Conservation (phyloP, 1,140 invertebrate genomes). For the Drosophila athabasca region DNA sequence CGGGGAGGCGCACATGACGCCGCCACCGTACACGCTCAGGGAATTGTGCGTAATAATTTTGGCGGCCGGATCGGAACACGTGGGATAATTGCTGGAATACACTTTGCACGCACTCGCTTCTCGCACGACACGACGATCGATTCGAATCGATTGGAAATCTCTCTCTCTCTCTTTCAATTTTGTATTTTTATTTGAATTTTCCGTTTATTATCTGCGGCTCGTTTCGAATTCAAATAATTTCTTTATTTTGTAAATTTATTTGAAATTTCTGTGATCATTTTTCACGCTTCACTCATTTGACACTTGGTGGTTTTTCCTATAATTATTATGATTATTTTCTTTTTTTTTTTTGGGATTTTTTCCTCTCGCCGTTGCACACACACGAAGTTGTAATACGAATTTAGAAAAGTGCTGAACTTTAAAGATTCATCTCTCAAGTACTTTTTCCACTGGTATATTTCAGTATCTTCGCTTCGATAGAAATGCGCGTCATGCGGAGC, state of each 20-base stretch:
- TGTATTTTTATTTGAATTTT: constrained; percentile 4
- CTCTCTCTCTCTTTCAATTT: background rate
- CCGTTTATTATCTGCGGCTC: background rate
- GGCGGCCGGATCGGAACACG: constrained; percentile 82
- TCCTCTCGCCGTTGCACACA: constrained; percentile 24
- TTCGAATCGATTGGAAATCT: constrained; percentile 11
- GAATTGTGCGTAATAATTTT: constrained; percentile 84
- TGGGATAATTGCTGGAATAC: constrained; percentile 76
- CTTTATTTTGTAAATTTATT: constrained; percentile 16
- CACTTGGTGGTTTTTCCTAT: background rate
- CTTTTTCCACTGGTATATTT: constrained; percentile 32
- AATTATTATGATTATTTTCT: too few species aligned
- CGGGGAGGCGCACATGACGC: constrained; percentile 84
- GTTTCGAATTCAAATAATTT: background rate
- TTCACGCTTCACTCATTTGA: constrained; percentile 17
- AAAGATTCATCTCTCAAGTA: constrained; percentile 32
- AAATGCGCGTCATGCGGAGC: constrained; percentile 82
- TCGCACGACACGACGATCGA: constrained; percentile 36
- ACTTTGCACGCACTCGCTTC: constrained; percentile 60
- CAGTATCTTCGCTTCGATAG: constrained; percentile 54
- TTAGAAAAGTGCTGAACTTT: constrained; percentile 18
- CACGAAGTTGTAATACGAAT: constrained; percentile 5
- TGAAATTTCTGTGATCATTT: constrained; percentile 32
- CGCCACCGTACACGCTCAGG: constrained; percentile 83
- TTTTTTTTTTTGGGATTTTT: background rate